phyloP scores from a whole-genome alignment of 2,113 vertebrate genomes.

The Cariama cristata region DNA sequence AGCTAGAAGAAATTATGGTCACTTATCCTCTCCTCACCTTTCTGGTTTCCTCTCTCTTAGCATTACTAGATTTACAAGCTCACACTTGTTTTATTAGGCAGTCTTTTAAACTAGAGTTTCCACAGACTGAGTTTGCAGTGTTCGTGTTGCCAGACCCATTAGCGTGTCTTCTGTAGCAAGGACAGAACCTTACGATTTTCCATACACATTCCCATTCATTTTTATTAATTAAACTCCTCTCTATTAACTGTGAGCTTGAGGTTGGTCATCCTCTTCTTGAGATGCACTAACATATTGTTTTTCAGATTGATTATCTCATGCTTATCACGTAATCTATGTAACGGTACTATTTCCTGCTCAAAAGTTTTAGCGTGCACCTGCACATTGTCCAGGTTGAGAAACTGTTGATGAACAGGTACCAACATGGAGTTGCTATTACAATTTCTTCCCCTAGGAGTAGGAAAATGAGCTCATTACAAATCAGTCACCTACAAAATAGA shows the following conservation, averaged over 20 bases:
- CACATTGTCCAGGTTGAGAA: neutral
- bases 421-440: neutral
- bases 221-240: neutral
- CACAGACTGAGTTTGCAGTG: neutral
- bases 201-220: neutral
- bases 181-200: neutral
- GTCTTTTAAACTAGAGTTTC: neutral
- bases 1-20: neutral
- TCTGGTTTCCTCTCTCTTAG: neutral
- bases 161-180: neutral
- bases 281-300: neutral
- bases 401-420: neutral
- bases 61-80: constrained; percentile 19
- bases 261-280: neutral
- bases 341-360: neutral
- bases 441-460: neutral
- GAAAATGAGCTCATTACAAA: neutral
- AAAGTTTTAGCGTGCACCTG: neutral
- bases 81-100: neutral
- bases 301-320: neutral
- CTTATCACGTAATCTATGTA: neutral
- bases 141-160: neutral
- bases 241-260: neutral
- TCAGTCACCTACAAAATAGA: neutral
- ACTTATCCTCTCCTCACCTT: neutral